These are phyloP conservation scores for Elysia chlorotica DNA, from an alignment of 1,140 invertebrate genomes.

Conservation along the genomic window DNA sequence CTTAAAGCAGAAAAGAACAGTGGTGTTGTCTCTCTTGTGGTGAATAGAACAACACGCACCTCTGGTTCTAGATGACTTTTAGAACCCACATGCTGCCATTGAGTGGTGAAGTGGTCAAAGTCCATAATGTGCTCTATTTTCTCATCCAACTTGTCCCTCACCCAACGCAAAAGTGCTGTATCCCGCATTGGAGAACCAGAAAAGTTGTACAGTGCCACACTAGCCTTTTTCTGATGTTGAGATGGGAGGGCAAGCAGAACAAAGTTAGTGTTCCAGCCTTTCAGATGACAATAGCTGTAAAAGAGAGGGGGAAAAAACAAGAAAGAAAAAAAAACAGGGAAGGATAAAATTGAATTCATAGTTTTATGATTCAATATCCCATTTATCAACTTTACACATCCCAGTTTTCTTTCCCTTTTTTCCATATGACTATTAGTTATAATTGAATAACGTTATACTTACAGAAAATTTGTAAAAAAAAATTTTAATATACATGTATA, in stretches of 20 bases:
- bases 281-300: constrained; percentile 62
- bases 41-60: constrained; percentile 62
- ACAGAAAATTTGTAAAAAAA: too few species aligned
- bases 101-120: constrained; percentile 41
- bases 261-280: constrained; percentile 63
- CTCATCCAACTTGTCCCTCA: constrained; percentile 61
- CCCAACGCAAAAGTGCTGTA: constrained; percentile 62
- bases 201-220: constrained; percentile 63
- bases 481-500: too few species aligned
- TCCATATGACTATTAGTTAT: too few species aligned
- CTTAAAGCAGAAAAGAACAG: constrained; percentile 66
- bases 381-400: too few species aligned
- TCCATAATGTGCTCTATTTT: constrained; percentile 57
- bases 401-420: too few species aligned
- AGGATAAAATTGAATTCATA: too few species aligned
- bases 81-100: constrained; percentile 52
- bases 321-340: not conserved
- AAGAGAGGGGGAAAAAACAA: not conserved
- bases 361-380: too few species aligned
- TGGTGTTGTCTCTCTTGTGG: constrained; percentile 59
- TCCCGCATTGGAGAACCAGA: constrained; percentile 48
- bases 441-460: too few species aligned
- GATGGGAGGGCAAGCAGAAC: constrained; percentile 65
- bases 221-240: constrained; percentile 64
- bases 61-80: constrained; percentile 39